Evolutionary conservation across 2,888 invertebrate species (phyloP), one percentile per base, ranked within the genome.

Genomic region (Papilio protenor): DNA sequence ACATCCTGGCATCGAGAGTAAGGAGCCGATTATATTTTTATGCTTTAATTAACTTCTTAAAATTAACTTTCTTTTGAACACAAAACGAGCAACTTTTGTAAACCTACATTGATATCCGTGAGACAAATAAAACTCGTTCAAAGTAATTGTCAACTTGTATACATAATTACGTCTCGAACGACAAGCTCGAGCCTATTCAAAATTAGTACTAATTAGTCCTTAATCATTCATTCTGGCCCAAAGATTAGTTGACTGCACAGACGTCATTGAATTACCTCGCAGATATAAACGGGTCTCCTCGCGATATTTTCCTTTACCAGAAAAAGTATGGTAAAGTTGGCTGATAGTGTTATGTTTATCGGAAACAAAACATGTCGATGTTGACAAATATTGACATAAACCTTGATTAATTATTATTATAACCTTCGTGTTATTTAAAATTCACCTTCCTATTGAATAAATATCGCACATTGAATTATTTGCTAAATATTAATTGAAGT

Each of bases 1-100:
- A 71, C 66, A 66, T 66, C n/a, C 66, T n/a, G 66, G 45, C 45
- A 12, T 18, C 66, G 66, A 66, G n/a, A 45, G 61, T 27, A 27
- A 61, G 61, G 23, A 59, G 1, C 10, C 33, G 16, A 33, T 66
- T 21, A 66, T 66, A 66, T 45, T 45, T 66, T 66, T 1, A 45
- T 45, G 66, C 10, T 33, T 18, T 57, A 57, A 57, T 57, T 57
- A 57, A n/a, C n/a, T 55, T n/a, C n/a, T 18, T 8, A 18, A 18
- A 8, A 6, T 52, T 16, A 14, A 52, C 52, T 18, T 52, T 52
- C 47, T 47, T 47, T 11, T 47, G 5, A 5, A 33, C 2, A 1
- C 5, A 5, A 33, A 5, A 33, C 3, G 33, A 33, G 33, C 33
- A 33, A 33, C 33, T 33, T 33, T 5, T 27, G n/a, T 27, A 27